Conservation (phyloP, 2,797 vertebrate genomes). For the Aratinga solstitialis region DNA sequence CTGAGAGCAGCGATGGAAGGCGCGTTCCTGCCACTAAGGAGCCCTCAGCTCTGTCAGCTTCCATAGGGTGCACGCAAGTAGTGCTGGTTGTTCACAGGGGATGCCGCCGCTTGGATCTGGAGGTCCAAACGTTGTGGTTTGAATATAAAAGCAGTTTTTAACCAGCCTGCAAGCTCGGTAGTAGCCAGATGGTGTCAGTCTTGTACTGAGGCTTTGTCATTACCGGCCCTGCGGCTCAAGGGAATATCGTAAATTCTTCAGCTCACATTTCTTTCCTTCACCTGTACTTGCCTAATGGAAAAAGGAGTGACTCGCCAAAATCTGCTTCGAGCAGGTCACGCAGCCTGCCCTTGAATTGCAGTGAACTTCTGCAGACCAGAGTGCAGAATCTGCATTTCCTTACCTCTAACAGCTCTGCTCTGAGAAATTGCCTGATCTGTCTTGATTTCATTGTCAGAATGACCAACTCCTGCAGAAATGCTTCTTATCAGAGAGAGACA, state of each 20-base stretch:
- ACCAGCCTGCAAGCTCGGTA: neutral
- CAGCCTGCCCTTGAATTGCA: neutral
- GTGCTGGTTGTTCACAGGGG: neutral
- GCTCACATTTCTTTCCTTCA: neutral
- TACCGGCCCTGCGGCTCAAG: neutral
- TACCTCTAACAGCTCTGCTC: neutral
- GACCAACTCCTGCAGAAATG: neutral
- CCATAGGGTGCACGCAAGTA: neutral
- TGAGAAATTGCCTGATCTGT: neutral
- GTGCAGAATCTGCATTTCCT: slow-evolving; percentile 13
- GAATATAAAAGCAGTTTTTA: neutral
- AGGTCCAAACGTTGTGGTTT: neutral
- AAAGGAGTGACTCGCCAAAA: neutral
- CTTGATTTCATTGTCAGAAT: neutral
- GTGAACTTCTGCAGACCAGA: slow-evolving; percentile 5
- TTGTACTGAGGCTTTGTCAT: neutral
- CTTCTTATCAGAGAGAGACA: neutral
- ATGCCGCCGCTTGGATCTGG: neutral
- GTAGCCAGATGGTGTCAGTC: slow-evolving; percentile 63
- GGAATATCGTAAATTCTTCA: neutral
- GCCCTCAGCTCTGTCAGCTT: neutral
- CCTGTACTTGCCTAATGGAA: neutral
- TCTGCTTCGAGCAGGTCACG: neutral
- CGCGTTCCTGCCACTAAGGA: neutral
- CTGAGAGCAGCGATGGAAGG: neutral